These are phyloP conservation scores for Bombus ignitus DNA, from an alignment of 1,140 invertebrate genomes.

Conservation along the genomic window DNA sequence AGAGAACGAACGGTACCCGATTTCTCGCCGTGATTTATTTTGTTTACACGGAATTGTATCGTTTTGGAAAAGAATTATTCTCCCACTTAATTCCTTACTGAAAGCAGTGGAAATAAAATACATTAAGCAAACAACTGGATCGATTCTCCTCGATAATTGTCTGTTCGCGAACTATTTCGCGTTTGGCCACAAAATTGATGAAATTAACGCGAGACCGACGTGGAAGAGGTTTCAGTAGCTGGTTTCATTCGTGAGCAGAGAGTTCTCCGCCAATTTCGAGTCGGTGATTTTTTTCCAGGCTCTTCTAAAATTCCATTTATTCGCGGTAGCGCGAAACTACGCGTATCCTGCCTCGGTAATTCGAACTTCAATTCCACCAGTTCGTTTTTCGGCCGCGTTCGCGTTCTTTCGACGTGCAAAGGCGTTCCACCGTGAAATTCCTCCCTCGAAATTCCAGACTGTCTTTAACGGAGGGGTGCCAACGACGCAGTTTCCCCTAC, in stretches of 20 bases:
- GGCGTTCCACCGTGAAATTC: slow-evolving; percentile 49
- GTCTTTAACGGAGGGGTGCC: neutral
- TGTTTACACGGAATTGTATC: neutral
- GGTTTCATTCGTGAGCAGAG: neutral
- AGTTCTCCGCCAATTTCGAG: neutral
- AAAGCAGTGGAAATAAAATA: neutral
- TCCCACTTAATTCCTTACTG: neutral
- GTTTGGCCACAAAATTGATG: neutral
- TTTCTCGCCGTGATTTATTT: neutral
- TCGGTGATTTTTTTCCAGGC: neutral
- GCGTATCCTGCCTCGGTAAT: slow-evolving; percentile 39
- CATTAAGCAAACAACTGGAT: neutral
- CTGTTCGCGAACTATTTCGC: neutral
- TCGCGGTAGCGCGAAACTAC: neutral
- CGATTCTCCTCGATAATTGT: neutral
- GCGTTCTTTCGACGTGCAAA: slow-evolving; percentile 33
- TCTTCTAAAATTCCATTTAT: slow-evolving; percentile 35
- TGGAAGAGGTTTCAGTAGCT: too few species aligned
- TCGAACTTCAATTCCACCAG: slow-evolving; percentile 40
- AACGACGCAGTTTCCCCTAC: neutral
- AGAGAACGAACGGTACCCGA: neutral
- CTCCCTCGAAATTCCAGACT: slow-evolving; percentile 32
- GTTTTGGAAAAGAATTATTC: neutral
- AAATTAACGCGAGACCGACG: neutral
- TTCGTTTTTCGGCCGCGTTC: slow-evolving; percentile 25